phyloP scores from a whole-genome alignment of 2,888 invertebrate species.

The Amitus sp. region DNA sequence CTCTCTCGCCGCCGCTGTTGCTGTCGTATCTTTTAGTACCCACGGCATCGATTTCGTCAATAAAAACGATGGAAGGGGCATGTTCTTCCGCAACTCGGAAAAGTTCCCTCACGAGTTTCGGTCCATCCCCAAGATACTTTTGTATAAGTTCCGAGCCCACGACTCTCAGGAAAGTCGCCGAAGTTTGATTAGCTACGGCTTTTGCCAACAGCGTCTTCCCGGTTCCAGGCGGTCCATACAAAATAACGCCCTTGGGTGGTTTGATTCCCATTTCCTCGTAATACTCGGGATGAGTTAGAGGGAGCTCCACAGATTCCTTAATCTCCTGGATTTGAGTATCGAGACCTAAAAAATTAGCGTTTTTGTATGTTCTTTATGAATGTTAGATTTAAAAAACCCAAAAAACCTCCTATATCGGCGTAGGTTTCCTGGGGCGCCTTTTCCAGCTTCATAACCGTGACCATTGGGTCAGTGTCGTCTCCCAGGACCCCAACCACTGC shows the following conservation, averaged over 20 bases:
- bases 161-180: conserved; percentile 97
- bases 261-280: conserved; percentile 99
- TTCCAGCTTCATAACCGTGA: conserved; percentile 99
- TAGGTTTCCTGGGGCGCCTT: conserved; percentile 99
- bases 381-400: background rate
- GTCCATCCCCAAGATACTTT: conserved; percentile 99
- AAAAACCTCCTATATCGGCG: conserved; percentile 90
- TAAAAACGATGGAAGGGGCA: conserved; percentile 99
- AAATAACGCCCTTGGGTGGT: conserved; percentile 98
- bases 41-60: conserved; percentile 99
- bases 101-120: conserved; percentile 95
- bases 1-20: conserved; percentile 98
- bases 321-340: conserved; percentile 98
- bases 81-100: conserved; percentile 99
- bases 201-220: conserved; percentile 98
- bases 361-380: background rate
- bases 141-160: conserved; percentile 99
- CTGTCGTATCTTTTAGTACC: conserved; percentile 99
- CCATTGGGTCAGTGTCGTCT: conserved; percentile 99
- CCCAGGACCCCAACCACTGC: conserved; percentile 99
- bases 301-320: conserved; percentile 98
- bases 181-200: conserved; percentile 99
- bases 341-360: conserved; percentile 68
- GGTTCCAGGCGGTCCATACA: conserved; percentile 98
- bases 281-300: conserved; percentile 98